Base-by-base conservation (phyloP, 2,797 vertebrate genomes). In the Triplophysa bombifrons region DNA sequence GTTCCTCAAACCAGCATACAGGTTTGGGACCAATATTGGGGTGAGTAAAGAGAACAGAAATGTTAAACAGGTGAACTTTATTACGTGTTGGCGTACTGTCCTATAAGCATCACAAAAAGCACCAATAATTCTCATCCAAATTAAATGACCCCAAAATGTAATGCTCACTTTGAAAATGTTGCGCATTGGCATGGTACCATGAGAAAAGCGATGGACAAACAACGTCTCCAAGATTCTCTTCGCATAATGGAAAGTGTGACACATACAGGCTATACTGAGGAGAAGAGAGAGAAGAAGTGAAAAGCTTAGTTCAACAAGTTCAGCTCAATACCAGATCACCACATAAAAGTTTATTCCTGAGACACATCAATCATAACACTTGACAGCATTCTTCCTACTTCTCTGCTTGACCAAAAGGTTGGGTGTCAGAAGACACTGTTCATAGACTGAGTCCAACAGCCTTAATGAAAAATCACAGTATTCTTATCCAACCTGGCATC, bases 151-250 rank as follows among this genome's bases (percentile, higher is more conserved):
- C 30, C 19, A 30, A 64, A 64, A 64, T 64, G 30, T 38, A 17
- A 34, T 38, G 9, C 86, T 90, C 67, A 96, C 96, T 93, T 97
- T 97, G 86, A 97, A 98, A 89, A 98, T 98, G 88, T 96, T 96
- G 76, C 94, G 92, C 76, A 97, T 86, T 1, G 96, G 96, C 96
- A 97, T 97, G 82, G 96, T 97, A 81, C 96, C 96, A 0, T 97
- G 95, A 9, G 95, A 96, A 90, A 98, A 96, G 6, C 96, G 95
- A 82, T 97, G 96, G 82, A 97, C 93, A 10, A 97, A 97, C 55
- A 97, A 86, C 0, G 96, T 96, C 91, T 98, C 96, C 89, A 98
- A 86, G 72, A 98, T 94, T 76, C 95, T 95, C 89, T 98, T 98
- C 77, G 94, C 78, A 74, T 97, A 98, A 89, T 98, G 96, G 88